These are phyloP conservation scores for Bos taurus DNA, from an alignment of 2,113 vertebrate species.

Conservation along the genomic window ARS-UCD2.0 NC_037330.1:118950001-118950500, in stretches of 20 bases:
- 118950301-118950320: not conserved
- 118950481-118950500: not conserved
- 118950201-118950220: not conserved
- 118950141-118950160: accelerated
- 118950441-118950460: not conserved
- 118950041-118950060: not conserved
- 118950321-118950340: not conserved
- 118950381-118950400: not conserved
- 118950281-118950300: not conserved
- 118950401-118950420: not conserved
- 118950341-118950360: not conserved
- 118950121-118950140: accelerated
- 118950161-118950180: not conserved
- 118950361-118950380: not conserved
- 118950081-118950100: not conserved
- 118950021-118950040: too few species aligned
- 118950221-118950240: not conserved
- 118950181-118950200: accelerated
- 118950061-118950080: not conserved
- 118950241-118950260: not conserved
- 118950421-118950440: not conserved
- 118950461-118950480: not conserved
- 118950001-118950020: not conserved
- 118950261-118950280: not conserved
- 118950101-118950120: not conserved